A percentile compares a stretch with the other conserved stretches of the same genome.
phyloP scores from a whole-genome alignment of 2,888 invertebrate genomes.

The Cryptops parisi region DNA sequence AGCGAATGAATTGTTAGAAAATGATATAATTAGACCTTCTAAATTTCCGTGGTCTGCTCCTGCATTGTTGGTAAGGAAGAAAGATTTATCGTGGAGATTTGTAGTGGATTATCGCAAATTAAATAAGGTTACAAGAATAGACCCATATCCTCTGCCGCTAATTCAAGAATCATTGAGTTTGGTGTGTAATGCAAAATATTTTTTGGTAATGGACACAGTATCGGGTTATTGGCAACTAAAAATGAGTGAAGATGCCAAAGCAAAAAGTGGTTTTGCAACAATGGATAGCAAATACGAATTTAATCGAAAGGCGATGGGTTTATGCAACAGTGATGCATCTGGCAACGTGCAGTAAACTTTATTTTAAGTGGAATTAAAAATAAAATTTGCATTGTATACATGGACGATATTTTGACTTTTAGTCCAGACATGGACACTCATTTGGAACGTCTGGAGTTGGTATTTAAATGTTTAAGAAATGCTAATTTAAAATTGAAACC shows the following conservation, averaged over 20 bases:
- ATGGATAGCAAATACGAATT: constrained; percentile 1
- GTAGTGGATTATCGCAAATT: constrained; percentile 21
- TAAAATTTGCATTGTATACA: constrained; percentile 2
- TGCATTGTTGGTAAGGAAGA: constrained; percentile 23
- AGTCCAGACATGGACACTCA: neutral
- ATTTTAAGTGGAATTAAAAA: constrained; percentile 1
- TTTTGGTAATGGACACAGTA: neutral
- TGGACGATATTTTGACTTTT: constrained; percentile 8
- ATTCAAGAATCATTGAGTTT: neutral
- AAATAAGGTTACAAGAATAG: neutral
- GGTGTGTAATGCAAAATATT: neutral
- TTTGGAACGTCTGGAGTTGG: neutral
- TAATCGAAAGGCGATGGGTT: neutral
- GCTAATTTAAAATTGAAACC: constrained; percentile 1
- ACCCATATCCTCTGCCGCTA: constrained; percentile 5
- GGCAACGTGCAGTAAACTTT: neutral
- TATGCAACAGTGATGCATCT: constrained; percentile 1
- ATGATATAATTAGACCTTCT: constrained; percentile 16
- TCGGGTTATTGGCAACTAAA: constrained; percentile 3
- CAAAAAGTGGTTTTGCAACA: constrained; percentile 1
- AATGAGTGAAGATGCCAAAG: neutral
- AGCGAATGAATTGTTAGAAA: neutral
- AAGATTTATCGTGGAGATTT: constrained; percentile 22
- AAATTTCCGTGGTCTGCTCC: constrained; percentile 24
- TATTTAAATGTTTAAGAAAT: neutral